Conservation (phyloP, 2,113 vertebrate genomes). For the Tyto alba region DNA sequence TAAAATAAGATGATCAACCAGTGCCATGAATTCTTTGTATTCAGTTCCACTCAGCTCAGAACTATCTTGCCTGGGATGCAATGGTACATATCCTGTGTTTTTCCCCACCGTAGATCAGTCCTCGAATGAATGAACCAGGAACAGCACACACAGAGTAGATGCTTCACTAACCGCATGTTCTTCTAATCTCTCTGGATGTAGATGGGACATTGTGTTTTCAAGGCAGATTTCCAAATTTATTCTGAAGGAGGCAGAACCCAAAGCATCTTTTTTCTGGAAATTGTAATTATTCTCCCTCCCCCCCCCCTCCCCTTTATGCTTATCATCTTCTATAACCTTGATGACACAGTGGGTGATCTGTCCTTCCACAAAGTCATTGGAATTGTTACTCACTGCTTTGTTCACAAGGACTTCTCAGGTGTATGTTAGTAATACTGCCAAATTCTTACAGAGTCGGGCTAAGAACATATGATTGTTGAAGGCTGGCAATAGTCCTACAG, state of each 20-base stretch:
- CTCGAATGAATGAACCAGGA: background rate
- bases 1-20: background rate
- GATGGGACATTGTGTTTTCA: background rate
- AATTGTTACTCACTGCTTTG: background rate
- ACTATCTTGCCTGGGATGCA: background rate
- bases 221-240: background rate
- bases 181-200: background rate
- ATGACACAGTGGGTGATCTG: background rate
- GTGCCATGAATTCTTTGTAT: background rate
- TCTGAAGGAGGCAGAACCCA: background rate
- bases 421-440: background rate
- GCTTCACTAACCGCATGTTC: background rate
- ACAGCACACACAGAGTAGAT: background rate
- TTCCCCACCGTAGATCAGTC: background rate
- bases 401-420: conserved; percentile 20
- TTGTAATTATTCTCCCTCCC: no score
- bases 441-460: background rate
- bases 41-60: background rate
- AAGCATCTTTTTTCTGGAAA: background rate
- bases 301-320: accelerated
- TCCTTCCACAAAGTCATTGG: background rate
- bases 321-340: background rate
- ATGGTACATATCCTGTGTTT: accelerated
- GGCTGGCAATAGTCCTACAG: conserved; percentile 6
- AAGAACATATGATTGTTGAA: background rate